Percentiles rank a stretch among this genome's conserved stretches.
Conservation (phyloP, 1,140 invertebrate species). For the Hyles euphorbiae region DNA sequence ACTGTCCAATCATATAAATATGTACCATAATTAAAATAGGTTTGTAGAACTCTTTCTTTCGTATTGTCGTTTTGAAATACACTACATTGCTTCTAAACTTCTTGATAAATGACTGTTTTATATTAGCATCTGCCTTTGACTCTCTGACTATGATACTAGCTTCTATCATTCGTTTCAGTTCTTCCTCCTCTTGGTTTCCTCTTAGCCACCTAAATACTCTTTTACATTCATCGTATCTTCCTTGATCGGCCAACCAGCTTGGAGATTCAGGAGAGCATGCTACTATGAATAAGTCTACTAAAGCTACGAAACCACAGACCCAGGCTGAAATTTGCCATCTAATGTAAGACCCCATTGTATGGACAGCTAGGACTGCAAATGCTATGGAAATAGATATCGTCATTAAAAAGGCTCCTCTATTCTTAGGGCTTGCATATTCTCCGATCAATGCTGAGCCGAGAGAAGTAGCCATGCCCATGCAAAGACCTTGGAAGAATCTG, state of each 20-base stretch:
- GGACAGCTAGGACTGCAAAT: conserved; percentile 24
- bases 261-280: conserved; percentile 38
- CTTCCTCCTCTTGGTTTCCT: conserved; percentile 35
- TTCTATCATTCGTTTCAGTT: conserved; percentile 32
- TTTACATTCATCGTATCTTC: conserved; percentile 29
- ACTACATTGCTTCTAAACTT: conserved; percentile 14
- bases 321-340: conserved; percentile 29
- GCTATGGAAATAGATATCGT: conserved; percentile 27
- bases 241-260: conserved; percentile 32
- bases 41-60: conserved; percentile 30
- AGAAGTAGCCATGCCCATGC: conserved; percentile 12
- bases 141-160: conserved; percentile 17
- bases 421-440: conserved; percentile 13
- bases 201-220: conserved; percentile 31
- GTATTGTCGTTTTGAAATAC: conserved; percentile 17
- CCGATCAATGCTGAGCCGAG: conserved; percentile 12
- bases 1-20: conserved; percentile 26
- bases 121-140: conserved; percentile 10
- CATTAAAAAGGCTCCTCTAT: conserved; percentile 25
- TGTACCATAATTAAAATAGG: conserved; percentile 35
- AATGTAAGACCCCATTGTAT: conserved; percentile 26
- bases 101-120: conserved; percentile 1
- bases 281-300: conserved; percentile 27
- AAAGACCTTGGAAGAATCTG: conserved; percentile 14
- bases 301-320: conserved; percentile 20